phyloP scores from a whole-genome alignment of 92 coral and sea anemone genomes.

The Chrysogorgia sp. region DNA sequence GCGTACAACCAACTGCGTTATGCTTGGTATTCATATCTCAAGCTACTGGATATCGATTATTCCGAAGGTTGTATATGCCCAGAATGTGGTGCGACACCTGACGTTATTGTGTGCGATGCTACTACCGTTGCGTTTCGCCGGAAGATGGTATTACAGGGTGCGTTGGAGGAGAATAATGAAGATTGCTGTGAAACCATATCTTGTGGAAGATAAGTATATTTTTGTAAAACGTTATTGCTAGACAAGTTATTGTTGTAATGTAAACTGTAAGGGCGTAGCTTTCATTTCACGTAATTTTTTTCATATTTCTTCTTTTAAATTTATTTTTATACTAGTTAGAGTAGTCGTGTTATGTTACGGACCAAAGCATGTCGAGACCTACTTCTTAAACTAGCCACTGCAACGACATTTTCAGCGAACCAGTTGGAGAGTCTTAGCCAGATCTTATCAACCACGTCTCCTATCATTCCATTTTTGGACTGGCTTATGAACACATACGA shows the following conservation, averaged over 20 bases:
- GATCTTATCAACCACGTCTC: background rate
- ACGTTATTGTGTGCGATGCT: no score
- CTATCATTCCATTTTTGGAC: background rate
- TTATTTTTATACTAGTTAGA: background rate
- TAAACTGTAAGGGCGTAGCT: background rate
- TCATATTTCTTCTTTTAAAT: background rate
- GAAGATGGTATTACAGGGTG: no score
- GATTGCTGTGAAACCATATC: no score
- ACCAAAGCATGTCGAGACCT: background rate
- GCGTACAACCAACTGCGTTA: slow-evolving; percentile 1
- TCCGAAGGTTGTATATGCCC: slow-evolving; percentile 17
- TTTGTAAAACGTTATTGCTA: no score
- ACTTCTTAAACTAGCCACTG: background rate
- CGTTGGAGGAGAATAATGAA: no score
- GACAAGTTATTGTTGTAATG: background rate
- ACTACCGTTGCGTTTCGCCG: no score
- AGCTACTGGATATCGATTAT: slow-evolving; percentile 3
- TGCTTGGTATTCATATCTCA: background rate
- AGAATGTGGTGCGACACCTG: slow-evolving; percentile 6
- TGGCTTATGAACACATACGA: background rate
- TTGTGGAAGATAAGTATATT: no score
- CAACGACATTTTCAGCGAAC: background rate
- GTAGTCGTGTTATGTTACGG: background rate
- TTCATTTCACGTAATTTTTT: background rate
- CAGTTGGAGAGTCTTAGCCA: background rate